A percentile compares a stretch with the other conserved stretches of the same genome.
phyloP scores from a whole-genome alignment of 1,140 invertebrate species.

The Piezodorus guildinii region DNA sequence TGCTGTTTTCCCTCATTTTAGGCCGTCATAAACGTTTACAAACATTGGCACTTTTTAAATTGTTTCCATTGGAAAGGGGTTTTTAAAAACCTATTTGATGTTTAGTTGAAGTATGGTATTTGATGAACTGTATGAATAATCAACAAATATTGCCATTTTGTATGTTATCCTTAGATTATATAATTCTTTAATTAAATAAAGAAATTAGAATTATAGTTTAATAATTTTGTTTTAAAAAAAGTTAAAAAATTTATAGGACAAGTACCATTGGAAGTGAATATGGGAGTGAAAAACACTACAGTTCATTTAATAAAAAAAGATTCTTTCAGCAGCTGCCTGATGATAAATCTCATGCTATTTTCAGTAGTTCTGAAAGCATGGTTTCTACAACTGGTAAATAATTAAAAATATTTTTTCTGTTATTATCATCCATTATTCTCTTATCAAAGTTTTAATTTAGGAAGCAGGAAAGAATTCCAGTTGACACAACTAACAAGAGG shows the following conservation, averaged over 20 bases:
- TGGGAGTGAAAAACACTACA: constrained; percentile 18
- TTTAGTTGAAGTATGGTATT: too few species aligned
- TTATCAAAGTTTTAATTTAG: not conserved
- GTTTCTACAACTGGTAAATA: constrained; percentile 19
- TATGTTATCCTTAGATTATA: too few species aligned
- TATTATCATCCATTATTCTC: not conserved
- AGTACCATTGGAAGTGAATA: constrained; percentile 24
- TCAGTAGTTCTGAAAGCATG: constrained; percentile 24
- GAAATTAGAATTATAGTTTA: too few species aligned
- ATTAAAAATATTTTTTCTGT: not conserved
- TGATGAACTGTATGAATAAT: too few species aligned
- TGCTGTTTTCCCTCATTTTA: too few species aligned
- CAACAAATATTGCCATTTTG: too few species aligned
- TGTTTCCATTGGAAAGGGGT: too few species aligned
- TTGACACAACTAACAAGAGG: constrained; percentile 22
- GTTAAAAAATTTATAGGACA: constrained; percentile 17
- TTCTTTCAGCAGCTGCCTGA: constrained; percentile 18
- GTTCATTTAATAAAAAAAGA: constrained; percentile 9
- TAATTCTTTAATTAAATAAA: too few species aligned
- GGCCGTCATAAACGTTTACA: too few species aligned
- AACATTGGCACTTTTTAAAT: too few species aligned
- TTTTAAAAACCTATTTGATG: too few species aligned
- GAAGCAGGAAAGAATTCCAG: constrained; percentile 22
- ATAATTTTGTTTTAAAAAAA: too few species aligned
- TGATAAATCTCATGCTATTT: constrained; percentile 19